Percentiles rank a stretch among this genome's conserved stretches.
phyloP scores from a whole-genome alignment of 1,140 invertebrate species.

The Heliothis subflexa region DNA sequence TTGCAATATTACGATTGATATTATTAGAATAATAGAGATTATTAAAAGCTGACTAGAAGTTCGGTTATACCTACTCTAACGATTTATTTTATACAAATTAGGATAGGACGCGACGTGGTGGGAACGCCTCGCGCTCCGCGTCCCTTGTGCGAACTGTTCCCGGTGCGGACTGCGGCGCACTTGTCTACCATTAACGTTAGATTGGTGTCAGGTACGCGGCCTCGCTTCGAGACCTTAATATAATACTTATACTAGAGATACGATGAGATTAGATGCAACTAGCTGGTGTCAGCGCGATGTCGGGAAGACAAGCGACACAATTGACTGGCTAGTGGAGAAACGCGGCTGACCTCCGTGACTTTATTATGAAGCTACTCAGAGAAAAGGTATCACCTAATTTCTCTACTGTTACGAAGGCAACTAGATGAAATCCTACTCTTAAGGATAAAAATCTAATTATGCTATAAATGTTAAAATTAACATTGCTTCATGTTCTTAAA shows the following conservation, averaged over 20 bases:
- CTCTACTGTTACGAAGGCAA: slow-evolving; percentile 84
- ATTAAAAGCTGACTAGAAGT: slow-evolving; percentile 84
- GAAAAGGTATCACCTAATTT: slow-evolving; percentile 84
- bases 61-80: slow-evolving; percentile 78
- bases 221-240: slow-evolving; percentile 69
- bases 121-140: slow-evolving; percentile 41
- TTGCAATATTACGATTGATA: slow-evolving; percentile 71
- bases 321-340: slow-evolving; percentile 76
- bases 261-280: slow-evolving; percentile 73
- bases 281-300: slow-evolving; percentile 70
- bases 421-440: slow-evolving; percentile 86
- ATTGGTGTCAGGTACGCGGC: slow-evolving; percentile 82
- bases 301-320: slow-evolving; percentile 69
- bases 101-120: slow-evolving; percentile 48
- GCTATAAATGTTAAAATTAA: slow-evolving; percentile 85
- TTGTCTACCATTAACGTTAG: slow-evolving; percentile 67
- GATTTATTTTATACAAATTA: slow-evolving; percentile 51
- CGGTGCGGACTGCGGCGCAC: slow-evolving; percentile 53
- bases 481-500: slow-evolving; percentile 82
- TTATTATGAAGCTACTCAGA: slow-evolving; percentile 82
- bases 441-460: slow-evolving; percentile 85
- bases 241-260: slow-evolving; percentile 68
- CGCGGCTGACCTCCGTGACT: slow-evolving; percentile 66
- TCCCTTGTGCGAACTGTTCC: slow-evolving; percentile 70
- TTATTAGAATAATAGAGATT: slow-evolving; percentile 80